Percentiles rank a stretch among this genome's conserved stretches.
phyloP scores from a whole-genome alignment of 1,140 invertebrate species.

The Alviniconcha marisindica region DNA sequence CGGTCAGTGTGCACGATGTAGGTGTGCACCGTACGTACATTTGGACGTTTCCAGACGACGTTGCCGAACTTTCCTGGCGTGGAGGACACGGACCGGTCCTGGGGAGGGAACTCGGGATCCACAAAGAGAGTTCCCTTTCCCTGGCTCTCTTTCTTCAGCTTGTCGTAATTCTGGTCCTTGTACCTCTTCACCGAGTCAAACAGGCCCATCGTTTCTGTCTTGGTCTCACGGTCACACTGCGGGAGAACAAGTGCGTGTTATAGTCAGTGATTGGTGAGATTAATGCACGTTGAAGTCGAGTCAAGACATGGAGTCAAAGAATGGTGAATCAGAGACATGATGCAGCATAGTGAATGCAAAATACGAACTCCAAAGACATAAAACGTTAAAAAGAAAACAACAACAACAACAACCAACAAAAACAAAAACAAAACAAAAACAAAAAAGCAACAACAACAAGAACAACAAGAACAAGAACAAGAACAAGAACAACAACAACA shows the following conservation, averaged over 20 bases:
- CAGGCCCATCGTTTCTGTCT: conserved; percentile 39
- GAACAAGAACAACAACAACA: not conserved
- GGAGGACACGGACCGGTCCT: conserved; percentile 77
- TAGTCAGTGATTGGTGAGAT: not conserved
- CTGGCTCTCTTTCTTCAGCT: conserved; percentile 73
- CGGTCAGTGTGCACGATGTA: not conserved
- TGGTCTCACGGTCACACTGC: not conserved
- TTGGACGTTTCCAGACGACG: conserved; percentile 78
- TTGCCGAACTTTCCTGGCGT: conserved; percentile 70
- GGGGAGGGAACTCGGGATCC: conserved; percentile 78
- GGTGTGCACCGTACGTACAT: conserved; percentile 67
- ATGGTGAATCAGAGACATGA: too few relatives aligned
- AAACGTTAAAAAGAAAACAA: too few relatives aligned
- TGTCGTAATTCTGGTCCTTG: conserved; percentile 75
- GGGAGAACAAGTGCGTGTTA: not conserved
- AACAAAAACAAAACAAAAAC: too few relatives aligned
- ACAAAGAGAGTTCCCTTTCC: conserved; percentile 76
- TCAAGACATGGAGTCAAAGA: too few relatives aligned
- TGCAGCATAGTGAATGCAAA: too few relatives aligned
- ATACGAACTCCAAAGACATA: too few relatives aligned
- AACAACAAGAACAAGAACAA: not conserved
- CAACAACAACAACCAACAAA: too few relatives aligned
- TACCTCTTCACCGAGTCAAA: conserved; percentile 54
- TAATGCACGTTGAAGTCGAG: not conserved
- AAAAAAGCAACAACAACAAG: not conserved